Conservation (phyloP, 2,113 vertebrate genomes). For the Oncorhynchus gorbuscha region DNA sequence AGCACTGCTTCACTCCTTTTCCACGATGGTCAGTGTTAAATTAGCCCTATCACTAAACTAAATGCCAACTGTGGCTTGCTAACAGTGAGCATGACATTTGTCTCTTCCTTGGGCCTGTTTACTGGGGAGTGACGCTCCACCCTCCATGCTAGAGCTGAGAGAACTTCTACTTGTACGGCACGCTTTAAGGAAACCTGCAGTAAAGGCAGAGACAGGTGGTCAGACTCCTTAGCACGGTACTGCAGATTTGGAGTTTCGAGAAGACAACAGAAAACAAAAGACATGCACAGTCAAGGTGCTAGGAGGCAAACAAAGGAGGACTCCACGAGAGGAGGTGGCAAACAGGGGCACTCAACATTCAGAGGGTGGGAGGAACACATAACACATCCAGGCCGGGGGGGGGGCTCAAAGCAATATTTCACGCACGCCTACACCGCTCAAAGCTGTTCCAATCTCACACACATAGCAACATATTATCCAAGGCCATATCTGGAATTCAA, state of each 20-base stretch:
- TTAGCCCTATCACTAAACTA: not conserved
- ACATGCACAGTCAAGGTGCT: slow-evolving; percentile 71
- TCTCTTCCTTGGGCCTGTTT: slow-evolving; percentile 72
- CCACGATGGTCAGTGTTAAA: not conserved
- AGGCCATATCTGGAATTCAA: slow-evolving; percentile 1
- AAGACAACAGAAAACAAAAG: slow-evolving; percentile 54
- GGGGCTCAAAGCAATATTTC: too few species aligned
- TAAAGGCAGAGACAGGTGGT: slow-evolving; percentile 64
- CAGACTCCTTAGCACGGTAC: slow-evolving; percentile 63
- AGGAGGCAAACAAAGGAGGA: slow-evolving; percentile 46
- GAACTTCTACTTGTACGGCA: slow-evolving; percentile 55
- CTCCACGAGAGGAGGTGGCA: slow-evolving; percentile 47
- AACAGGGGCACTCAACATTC: slow-evolving; percentile 47
- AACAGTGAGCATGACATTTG: slow-evolving; percentile 21
- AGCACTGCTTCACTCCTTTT: not conserved
- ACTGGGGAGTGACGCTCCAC: slow-evolving; percentile 72
- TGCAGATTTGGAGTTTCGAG: slow-evolving; percentile 66
- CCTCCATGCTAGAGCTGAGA: slow-evolving; percentile 70
- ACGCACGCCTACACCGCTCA: slow-evolving; percentile 48
- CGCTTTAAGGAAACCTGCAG: slow-evolving; percentile 71
- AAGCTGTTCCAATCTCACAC: not conserved
- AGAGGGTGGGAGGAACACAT: slow-evolving; percentile 31
- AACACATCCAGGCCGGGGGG: too few species aligned
- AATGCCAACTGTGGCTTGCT: slow-evolving; percentile 25
- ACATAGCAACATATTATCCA: not conserved